Conservation (phyloP, 2,888 invertebrate species). For the Diaphora mendica region DNA sequence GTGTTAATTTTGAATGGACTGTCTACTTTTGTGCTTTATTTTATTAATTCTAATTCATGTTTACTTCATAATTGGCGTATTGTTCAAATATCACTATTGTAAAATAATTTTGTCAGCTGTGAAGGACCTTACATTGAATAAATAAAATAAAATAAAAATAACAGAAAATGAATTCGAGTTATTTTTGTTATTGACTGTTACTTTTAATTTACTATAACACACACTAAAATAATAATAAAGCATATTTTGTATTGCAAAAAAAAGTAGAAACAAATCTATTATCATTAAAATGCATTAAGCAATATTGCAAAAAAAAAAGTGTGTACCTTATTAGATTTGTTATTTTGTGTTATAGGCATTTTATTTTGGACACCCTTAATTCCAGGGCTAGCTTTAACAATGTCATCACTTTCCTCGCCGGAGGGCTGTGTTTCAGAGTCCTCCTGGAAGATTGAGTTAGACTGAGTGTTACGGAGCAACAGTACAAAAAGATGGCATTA, state of each 20-base stretch:
- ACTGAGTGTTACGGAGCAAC: conserved; percentile 28
- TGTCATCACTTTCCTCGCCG: conserved; percentile 79
- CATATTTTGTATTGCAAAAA: not conserved
- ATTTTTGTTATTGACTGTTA: not conserved
- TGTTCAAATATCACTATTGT: too few species aligned
- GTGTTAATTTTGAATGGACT: too few species aligned
- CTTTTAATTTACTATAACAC: not conserved
- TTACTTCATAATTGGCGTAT: too few species aligned
- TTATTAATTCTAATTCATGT: too few species aligned
- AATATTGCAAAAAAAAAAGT: conserved; percentile 1
- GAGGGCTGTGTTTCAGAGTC: conserved; percentile 77
- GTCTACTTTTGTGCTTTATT: too few species aligned
- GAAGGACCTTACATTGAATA: too few species aligned
- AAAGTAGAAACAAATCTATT: not conserved
- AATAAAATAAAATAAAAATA: too few species aligned
- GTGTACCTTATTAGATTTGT: conserved; percentile 61
- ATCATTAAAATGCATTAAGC: not conserved
- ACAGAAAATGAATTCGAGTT: not conserved
- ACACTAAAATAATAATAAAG: not conserved
- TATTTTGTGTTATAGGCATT: conserved; percentile 55
- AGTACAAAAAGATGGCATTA: not conserved
- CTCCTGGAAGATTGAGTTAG: conserved; percentile 66
- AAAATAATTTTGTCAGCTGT: too few species aligned
- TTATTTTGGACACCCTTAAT: conserved; percentile 60
- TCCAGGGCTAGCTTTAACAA: conserved; percentile 62